Conservation (phyloP, 2,888 invertebrate genomes). For the Pristionchus arcanus region DNA sequence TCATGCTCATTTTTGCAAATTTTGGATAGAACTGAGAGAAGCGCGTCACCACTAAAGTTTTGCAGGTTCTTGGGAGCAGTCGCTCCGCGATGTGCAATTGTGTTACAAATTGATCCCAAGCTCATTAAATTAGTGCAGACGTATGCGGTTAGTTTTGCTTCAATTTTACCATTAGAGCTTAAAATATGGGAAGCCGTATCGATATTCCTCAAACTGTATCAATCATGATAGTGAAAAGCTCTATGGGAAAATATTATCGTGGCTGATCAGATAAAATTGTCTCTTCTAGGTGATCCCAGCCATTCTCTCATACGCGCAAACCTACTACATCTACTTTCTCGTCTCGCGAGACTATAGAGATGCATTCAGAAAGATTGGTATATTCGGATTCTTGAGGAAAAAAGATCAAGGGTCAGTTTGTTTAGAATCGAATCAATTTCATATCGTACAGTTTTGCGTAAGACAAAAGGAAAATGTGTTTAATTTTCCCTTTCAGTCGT, state of each 20-base stretch:
- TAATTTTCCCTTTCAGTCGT: not conserved
- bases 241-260: too few species aligned
- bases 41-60: not conserved
- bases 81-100: constrained; percentile 35
- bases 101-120: constrained; percentile 39
- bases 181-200: too few species aligned
- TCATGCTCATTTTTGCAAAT: too few species aligned
- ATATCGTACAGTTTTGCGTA: not conserved
- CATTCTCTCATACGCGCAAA: constrained; percentile 43
- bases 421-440: not conserved
- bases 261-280: not conserved
- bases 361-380: constrained; percentile 50
- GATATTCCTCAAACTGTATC: too few species aligned
- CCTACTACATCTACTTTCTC: constrained; percentile 52
- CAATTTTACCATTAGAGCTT: too few species aligned
- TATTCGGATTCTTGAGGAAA: constrained; percentile 46
- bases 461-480: not conserved
- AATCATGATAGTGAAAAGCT: too few species aligned
- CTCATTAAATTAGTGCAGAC: constrained; percentile 51
- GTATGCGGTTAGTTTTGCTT: constrained; percentile 24
- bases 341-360: constrained; percentile 49
- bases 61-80: constrained; percentile 51
- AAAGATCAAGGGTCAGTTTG: not conserved
- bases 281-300: constrained; percentile 33
- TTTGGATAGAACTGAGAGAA: too few species aligned